phyloP scores from a whole-genome alignment of 2,113 vertebrate species.

The Amia ocellicauda region DNA sequence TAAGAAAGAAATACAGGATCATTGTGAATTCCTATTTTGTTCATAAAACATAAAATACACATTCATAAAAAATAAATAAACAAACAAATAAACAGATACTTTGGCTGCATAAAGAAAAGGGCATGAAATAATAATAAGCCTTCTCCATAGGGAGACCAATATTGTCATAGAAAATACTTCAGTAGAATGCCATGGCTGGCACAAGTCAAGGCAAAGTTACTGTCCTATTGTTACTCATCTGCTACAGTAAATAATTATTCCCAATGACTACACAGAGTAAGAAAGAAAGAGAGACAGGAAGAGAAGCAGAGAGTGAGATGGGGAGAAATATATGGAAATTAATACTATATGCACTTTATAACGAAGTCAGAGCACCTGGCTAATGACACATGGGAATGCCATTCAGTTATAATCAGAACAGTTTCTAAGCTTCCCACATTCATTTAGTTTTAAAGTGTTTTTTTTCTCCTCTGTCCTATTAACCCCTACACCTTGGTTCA shows the following conservation, averaged over 20 bases:
- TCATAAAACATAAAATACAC: conserved; percentile 19
- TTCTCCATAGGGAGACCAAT: conserved; percentile 33
- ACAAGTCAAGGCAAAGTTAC: conserved; percentile 25
- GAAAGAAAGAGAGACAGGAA: conserved; percentile 29
- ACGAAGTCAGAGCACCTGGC: too few species aligned
- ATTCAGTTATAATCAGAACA: too few species aligned
- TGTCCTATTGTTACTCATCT: conserved; percentile 13
- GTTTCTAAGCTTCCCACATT: too few species aligned
- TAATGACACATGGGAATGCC: too few species aligned
- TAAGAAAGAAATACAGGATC: conserved; percentile 18
- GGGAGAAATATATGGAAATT: neutral
- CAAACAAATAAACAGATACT: conserved; percentile 52
- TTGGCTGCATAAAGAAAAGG: conserved; percentile 47
- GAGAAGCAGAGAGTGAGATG: too few species aligned
- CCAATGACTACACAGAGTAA: conserved; percentile 1
- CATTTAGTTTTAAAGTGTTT: too few species aligned
- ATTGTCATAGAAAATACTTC: conserved; percentile 35
- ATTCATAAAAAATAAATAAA: conserved; percentile 55
- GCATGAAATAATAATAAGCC: conserved; percentile 43
- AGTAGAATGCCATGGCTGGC: conserved; percentile 11
- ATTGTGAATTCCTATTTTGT: conserved; percentile 49
- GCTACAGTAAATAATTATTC: neutral
- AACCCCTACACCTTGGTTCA: too few species aligned
- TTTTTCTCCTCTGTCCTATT: too few species aligned
- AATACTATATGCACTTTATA: too few species aligned